Base-by-base conservation (phyloP, 2,888 invertebrate species). In the Cheilosia soror region DNA sequence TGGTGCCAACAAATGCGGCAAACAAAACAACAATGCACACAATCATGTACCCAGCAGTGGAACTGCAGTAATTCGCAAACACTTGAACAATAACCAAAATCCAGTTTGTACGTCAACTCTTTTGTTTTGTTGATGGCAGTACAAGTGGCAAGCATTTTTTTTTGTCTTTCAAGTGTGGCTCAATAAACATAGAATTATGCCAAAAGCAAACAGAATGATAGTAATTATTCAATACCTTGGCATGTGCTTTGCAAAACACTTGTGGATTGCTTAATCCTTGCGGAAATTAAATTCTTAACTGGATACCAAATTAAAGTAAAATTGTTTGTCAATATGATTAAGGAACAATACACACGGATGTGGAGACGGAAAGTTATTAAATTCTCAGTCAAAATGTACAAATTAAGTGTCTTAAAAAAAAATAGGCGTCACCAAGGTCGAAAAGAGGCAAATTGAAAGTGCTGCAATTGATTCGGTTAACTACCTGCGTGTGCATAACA, bases 41-140 rank as follows among this genome's bases (percentile, higher is more conserved):
- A 20, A 20, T 51, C 51, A 25, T 13, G 27, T 25, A 20, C 20
- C 11, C 4, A 13, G 51, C 9, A 25, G 51, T 51, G 51, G 11
- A 51, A 51, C 51, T 51, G 27, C 51, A 27, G 5, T 51, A 51
- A 29, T 51, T 51, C 31, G 15, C 51, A 27, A 51, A 25, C 25
- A 51, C 51, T 51, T 55, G 5, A 15, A 13, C 29, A 76, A 76
- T 77, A 9, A 13, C 42, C 6, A 47, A 47, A 47, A 7, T 47
- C 9, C 27, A 62, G 81, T 69, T 81, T 49, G 75, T 49, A 69
- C 62, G 29, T 40, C 80, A 81, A 57, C 62, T 75, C 81, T 81
- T 69, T 81, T 69, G 44, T 81, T 73, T 62, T 33, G 15, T 7
- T 7, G 6, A 44, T n/a, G 42, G 13, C 42, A 42, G 4, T 42